Percentiles rank a stretch among this genome's conserved stretches.
These are phyloP conservation scores for Cosmia trapezina DNA, from an alignment of 2,888 invertebrate species.

Conservation along the genomic window DNA sequence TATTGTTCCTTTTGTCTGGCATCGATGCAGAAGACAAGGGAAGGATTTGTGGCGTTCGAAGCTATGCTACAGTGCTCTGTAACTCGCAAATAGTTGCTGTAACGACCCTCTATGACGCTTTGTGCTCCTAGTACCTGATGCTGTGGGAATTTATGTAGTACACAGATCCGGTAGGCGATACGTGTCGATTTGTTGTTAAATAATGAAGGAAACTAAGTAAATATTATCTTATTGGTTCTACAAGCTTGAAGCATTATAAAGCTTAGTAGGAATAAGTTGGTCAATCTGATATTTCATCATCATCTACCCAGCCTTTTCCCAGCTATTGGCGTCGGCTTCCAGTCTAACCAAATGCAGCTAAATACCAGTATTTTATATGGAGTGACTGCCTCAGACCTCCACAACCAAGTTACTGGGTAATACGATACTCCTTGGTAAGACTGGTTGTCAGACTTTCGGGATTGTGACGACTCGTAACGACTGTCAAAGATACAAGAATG, in stretches of 20 bases:
- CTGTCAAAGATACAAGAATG: too few relatives aligned
- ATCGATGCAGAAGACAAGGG: slow-evolving; percentile 75
- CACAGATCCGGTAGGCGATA: slow-evolving; percentile 2
- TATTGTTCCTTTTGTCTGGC: slow-evolving; percentile 70
- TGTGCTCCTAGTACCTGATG: slow-evolving; percentile 40
- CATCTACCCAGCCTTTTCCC: too few relatives aligned
- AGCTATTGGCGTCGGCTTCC: too few relatives aligned
- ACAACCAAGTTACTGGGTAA: too few relatives aligned
- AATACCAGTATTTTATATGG: too few relatives aligned
- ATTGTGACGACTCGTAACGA: too few relatives aligned
- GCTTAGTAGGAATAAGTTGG: neutral
- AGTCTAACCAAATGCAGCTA: too few relatives aligned
- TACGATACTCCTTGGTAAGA: too few relatives aligned
- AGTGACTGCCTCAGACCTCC: too few relatives aligned
- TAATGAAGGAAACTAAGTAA: neutral
- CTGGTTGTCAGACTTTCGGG: too few relatives aligned
- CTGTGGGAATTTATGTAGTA: slow-evolving; percentile 10
- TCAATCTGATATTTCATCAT: neutral
- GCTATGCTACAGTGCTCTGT: slow-evolving; percentile 41
- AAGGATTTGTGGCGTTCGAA: slow-evolving; percentile 77
- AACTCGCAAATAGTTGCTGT: slow-evolving; percentile 64
- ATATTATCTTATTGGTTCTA: neutral
- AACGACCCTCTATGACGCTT: slow-evolving; percentile 35
- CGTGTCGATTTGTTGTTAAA: neutral
- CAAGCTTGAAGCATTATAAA: neutral